Evolutionary conservation across 2,797 vertebrate genomes (phyloP), one percentile per base, ranked within the genome.

Genomic region (Mormyrus hasselquistii): DNA sequence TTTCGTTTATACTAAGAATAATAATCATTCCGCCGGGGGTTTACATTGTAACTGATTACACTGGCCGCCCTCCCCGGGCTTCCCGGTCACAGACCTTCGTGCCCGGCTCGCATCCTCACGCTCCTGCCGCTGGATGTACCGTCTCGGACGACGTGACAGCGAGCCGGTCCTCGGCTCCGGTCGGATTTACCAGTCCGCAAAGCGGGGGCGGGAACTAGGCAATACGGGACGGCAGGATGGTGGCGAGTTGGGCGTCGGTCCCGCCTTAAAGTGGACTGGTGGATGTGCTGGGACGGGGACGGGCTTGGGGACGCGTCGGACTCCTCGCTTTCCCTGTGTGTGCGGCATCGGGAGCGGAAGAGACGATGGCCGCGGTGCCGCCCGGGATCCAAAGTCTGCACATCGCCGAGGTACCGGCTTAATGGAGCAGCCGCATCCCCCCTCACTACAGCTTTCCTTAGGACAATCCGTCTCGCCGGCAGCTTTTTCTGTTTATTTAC

Each of bases 331-430:
- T 83, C 34, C 38, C 12, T 83, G 19, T 2, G 44, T 47, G 16
- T 50, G 79, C 79, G 79, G 89, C 62, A 16, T 85, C 52, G 5
- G 8, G 4, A 69, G 4, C 4, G 83, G 87, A 44, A 29, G 29
- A 19, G 19, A 55, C 88, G 90, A 92, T 93, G 95, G 95, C 96
- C 89, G 89, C 93, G 89, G 55, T 91, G 84, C 89, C 93, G 16
- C 89, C 94, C 5, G 95, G 95, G 90, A 94, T 96, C 88, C 94
- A 94, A 90, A 95, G 95, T 93, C 95, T 95, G 90, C 92, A 90
- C 62, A 82, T 93, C 2, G 95, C 96, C 9, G 94, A 95, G 95
- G 96, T 96, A 93, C 49, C 47, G 57, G 57, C 57, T 59, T 14
- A n/a, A 22, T 4, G 57, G 19, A 4, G 1, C 16, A 50, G 53